Evolutionary conservation across 2,113 vertebrate genomes (phyloP).

Genomic region (Sapajus apella): DNA sequence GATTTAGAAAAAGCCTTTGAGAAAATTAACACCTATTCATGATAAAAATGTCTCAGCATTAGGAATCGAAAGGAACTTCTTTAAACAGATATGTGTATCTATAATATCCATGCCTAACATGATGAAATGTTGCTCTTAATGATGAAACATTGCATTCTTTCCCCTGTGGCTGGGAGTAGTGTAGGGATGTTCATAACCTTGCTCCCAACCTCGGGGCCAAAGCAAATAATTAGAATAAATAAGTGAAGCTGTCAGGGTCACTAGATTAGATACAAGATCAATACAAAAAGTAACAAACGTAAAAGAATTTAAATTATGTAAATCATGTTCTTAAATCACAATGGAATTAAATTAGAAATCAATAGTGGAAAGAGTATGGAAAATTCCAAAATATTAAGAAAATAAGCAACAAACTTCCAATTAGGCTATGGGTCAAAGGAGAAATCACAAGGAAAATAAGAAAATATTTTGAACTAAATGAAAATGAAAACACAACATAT

Average conservation of each 20-base stretch:
- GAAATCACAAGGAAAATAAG: neutral
- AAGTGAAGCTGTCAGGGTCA: neutral
- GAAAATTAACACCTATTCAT: neutral
- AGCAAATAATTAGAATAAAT: slow-evolving; percentile 25
- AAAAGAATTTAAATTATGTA: neutral
- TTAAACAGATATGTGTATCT: neutral
- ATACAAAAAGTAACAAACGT: neutral
- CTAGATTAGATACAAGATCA: neutral
- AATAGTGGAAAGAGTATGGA: neutral
- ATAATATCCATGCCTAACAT: neutral
- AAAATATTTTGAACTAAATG: neutral
- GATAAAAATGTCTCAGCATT: neutral
- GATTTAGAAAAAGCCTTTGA: neutral
- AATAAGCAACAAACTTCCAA: neutral
- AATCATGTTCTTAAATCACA: slow-evolving; percentile 12
- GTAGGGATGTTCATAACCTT: neutral
- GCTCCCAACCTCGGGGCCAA: neutral
- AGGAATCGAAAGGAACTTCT: neutral
- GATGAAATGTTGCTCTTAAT: neutral
- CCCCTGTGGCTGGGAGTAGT: neutral
- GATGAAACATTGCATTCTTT: neutral
- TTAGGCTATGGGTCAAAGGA: neutral
- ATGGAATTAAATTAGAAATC: slow-evolving; percentile 20
- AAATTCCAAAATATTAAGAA: neutral
- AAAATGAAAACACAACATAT: slow-evolving; percentile 3